Base-by-base conservation (phyloP, 2,888 invertebrate genomes). In the Amiota mariae region DNA sequence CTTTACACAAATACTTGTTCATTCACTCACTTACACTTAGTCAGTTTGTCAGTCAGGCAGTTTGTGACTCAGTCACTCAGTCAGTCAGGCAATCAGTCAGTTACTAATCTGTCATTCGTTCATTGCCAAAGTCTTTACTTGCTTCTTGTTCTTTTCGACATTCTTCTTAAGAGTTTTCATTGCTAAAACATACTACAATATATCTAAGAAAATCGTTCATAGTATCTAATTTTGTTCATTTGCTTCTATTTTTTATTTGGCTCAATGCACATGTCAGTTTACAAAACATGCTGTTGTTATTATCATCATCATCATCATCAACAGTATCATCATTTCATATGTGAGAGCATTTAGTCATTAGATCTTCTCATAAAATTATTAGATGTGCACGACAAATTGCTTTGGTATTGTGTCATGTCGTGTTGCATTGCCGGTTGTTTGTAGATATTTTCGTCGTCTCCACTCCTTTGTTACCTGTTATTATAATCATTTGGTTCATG, bases 301-400 rank as follows among this genome's bases (percentile, higher is more conserved):
- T 18, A 11, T 64, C 47, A 36, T 13, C 47, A 64, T 46, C 61
- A 36, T 36, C n/a, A 46, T n/a, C 64, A 12, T 64, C 13, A 13
- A 20, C 13, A 1, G 12, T 36, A n/a, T 48, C 66, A 11, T 66
- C 48, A 48, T 18, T 20, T 11, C 66, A 48, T 63, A 46, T 68
- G 11, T 56, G 47, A 61, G 49, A 71, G 46, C 59, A 71, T 61
- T 71, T 71, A 49, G 71, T 61, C 61, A 48, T 79, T 80, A 79
- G 85, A 85, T 82, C 81, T 82, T 75, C 79, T 81, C 79, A 79
- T 81, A 81, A 83, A 85, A 81, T 82, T 81, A 84, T 82, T 80
- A 78, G 76, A 68, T 36, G 67, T 68, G 67, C 67, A 68, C 67
- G 67, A 68, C 67, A 68, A 68, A 68, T 68, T 68, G 67, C 54